phyloP scores from a whole-genome alignment of 2,797 vertebrate genomes.

The Sebastes flavidus region DNA sequence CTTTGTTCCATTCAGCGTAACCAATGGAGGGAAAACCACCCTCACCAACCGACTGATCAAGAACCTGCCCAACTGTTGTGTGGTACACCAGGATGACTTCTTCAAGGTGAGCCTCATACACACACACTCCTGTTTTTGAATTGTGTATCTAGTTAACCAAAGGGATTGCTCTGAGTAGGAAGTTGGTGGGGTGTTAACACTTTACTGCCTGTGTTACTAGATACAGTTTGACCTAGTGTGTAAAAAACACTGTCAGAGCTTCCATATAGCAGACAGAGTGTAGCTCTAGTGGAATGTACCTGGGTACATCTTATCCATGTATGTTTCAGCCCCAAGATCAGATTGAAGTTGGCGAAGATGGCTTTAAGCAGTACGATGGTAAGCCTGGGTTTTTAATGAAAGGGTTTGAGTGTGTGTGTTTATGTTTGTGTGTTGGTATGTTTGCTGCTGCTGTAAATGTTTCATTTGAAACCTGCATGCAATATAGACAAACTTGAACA shows the following conservation, averaged over 20 bases:
- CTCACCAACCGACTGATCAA: constrained; percentile 86
- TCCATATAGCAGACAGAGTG: constrained; percentile 58
- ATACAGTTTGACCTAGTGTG: constrained; percentile 13
- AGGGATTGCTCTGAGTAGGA: constrained; percentile 5
- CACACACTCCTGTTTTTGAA: not conserved
- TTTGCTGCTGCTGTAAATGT: constrained; percentile 33
- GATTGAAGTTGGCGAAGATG: constrained; percentile 93
- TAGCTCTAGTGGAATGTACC: constrained; percentile 77
- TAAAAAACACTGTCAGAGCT: constrained; percentile 29
- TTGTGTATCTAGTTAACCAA: not conserved
- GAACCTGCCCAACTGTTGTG: constrained; percentile 90
- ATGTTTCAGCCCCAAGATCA: constrained; percentile 95
- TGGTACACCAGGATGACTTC: constrained; percentile 94
- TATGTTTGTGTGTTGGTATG: constrained; percentile 26
- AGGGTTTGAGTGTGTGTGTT: constrained; percentile 41
- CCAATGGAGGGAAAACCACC: constrained; percentile 93
- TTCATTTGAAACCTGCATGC: constrained; percentile 68
- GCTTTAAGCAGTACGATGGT: constrained; percentile 97
- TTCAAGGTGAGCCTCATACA: constrained; percentile 87
- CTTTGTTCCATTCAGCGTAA: constrained; percentile 78
- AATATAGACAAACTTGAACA: not conserved
- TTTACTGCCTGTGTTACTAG: constrained; percentile 31
- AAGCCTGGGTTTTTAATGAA: constrained; percentile 82
- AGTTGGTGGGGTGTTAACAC: constrained; percentile 20
- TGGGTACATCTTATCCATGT: constrained; percentile 82